Percentiles rank a stretch among this genome's conserved stretches.
phyloP scores from a whole-genome alignment of 2,797 vertebrate genomes.

The Epinephelus awoara region DNA sequence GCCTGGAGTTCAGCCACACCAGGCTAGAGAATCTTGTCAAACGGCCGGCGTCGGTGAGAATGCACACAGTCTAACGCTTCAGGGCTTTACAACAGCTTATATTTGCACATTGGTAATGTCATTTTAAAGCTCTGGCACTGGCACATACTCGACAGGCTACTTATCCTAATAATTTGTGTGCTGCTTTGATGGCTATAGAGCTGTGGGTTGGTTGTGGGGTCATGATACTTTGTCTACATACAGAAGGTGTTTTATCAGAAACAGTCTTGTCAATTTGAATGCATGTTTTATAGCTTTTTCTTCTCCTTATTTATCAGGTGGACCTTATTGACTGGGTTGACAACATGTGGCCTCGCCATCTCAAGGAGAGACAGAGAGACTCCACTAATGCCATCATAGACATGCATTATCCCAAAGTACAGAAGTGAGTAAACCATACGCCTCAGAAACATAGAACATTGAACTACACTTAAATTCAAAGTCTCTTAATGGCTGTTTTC shows the following conservation, averaged over 20 bases:
- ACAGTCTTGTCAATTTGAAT: not conserved
- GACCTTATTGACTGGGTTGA: conserved; percentile 99
- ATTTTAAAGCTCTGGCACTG: not conserved
- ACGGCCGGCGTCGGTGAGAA: conserved; percentile 91
- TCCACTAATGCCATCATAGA: conserved; percentile 97
- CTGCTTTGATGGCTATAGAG: not conserved
- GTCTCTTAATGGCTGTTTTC: not conserved
- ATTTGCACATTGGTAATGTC: not conserved
- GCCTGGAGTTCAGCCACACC: conserved; percentile 98
- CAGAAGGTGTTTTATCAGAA: not conserved
- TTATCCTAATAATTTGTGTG: not conserved
- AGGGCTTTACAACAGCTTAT: not conserved
- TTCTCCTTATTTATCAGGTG: conserved; percentile 84
- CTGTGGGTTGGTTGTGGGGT: not conserved
- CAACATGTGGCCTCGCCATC: conserved; percentile 98
- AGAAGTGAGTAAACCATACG: conserved; percentile 90
- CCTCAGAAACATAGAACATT: not conserved
- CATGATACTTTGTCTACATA: not conserved
- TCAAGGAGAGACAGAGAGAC: conserved; percentile 97
- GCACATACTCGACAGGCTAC: not conserved
- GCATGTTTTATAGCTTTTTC: not conserved
- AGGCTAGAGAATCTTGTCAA: conserved; percentile 96
- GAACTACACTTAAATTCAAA: not conserved
- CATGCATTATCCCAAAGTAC: conserved; percentile 99
- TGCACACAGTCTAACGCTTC: not conserved